Evolutionary conservation across 1,140 invertebrate genomes (phyloP).

Genomic region (Steinernema feltiae): DNA sequence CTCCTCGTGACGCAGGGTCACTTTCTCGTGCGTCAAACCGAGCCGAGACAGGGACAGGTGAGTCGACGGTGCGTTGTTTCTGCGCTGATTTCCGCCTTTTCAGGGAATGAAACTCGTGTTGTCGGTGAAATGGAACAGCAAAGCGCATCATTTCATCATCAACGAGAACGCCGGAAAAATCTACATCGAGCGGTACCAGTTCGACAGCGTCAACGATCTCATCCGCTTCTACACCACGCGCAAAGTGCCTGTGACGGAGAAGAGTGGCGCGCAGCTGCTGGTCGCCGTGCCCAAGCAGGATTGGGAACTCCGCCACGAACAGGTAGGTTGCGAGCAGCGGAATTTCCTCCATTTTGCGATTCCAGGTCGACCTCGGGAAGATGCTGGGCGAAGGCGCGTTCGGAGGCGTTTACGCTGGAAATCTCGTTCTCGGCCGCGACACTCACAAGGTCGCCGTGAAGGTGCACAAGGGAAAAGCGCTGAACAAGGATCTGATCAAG

Average conservation of each 20-base stretch:
- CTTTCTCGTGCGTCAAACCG: conserved; percentile 84
- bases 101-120: conserved; percentile 64
- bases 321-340: conserved; percentile 58
- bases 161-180: conserved; percentile 71
- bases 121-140: conserved; percentile 85
- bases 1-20: conserved; percentile 80
- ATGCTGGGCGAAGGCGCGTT: conserved; percentile 98
- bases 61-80: conserved; percentile 38
- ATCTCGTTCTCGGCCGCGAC: conserved; percentile 71
- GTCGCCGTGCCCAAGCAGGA: conserved; percentile 80
- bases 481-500: conserved; percentile 89
- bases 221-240: conserved; percentile 79
- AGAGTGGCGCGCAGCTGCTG: conserved; percentile 80
- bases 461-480: conserved; percentile 77
- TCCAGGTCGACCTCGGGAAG: conserved; percentile 72
- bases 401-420: conserved; percentile 88
- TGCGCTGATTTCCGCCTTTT: conserved; percentile 61
- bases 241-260: conserved; percentile 76
- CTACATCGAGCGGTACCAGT: conserved; percentile 84
- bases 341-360: neutral
- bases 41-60: conserved; percentile 83
- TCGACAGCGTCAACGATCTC: conserved; percentile 81
- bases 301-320: conserved; percentile 93
- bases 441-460: conserved; percentile 79
- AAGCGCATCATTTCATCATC: conserved; percentile 88